Conservation (phyloP, 2,113 vertebrate genomes). For the Muscicapa adusta region DNA sequence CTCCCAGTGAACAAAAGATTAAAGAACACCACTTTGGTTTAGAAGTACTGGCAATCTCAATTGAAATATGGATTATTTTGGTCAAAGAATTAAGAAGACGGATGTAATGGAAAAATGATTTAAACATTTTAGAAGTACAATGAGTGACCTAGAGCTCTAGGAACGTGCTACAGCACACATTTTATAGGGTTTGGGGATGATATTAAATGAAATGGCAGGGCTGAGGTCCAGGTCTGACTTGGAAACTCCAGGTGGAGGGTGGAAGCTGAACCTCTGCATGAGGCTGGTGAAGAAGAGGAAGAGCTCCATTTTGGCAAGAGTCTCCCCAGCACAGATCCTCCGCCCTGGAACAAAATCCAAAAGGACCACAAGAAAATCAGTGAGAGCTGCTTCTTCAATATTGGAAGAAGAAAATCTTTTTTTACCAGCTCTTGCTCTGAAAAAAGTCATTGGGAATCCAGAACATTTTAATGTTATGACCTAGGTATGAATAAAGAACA, state of each 20-base stretch:
- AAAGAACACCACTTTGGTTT: neutral
- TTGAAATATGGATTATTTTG: neutral
- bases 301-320: slow-evolving; percentile 79
- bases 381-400: neutral
- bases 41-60: neutral
- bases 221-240: slow-evolving; percentile 72
- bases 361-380: neutral
- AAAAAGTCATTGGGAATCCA: neutral
- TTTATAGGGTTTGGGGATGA: slow-evolving; percentile 17
- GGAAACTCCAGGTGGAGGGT: slow-evolving; percentile 66
- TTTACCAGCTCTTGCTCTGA: neutral
- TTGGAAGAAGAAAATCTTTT: neutral
- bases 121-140: neutral
- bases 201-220: slow-evolving; percentile 1
- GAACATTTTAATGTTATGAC: neutral
- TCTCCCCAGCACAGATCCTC: slow-evolving; percentile 72
- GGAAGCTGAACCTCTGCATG: slow-evolving; percentile 75
- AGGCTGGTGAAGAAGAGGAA: slow-evolving; percentile 78
- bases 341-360: slow-evolving; percentile 43
- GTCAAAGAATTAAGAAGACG: neutral
- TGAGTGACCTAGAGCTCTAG: neutral
- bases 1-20: neutral
- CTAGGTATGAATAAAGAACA: neutral
- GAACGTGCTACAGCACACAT: neutral
- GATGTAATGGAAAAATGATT: neutral